phyloP scores from a whole-genome alignment of 2,797 vertebrate species.

The Lateolabrax maculatus region DNA sequence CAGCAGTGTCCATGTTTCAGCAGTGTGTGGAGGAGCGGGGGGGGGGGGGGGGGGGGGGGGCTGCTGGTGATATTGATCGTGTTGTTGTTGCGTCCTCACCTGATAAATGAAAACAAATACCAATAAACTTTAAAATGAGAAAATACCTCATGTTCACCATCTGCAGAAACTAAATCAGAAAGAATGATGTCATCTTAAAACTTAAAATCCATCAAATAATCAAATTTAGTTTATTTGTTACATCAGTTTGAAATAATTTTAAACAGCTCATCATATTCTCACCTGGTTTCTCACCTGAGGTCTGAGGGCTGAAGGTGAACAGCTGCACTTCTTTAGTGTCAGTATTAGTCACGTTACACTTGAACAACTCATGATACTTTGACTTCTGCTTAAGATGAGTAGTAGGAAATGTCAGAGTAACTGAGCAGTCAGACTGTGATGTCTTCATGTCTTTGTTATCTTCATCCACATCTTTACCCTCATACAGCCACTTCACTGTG shows the following conservation, averaged over 20 bases:
- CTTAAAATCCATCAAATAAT: no score
- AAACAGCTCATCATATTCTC: not conserved
- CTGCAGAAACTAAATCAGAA: no score
- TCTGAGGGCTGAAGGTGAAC: not conserved
- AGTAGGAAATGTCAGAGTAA: rapidly evolving
- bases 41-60: not conserved
- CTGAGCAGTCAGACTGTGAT: rapidly evolving
- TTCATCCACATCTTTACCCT: no score
- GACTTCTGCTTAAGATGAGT: not conserved
- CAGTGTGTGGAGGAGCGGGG: no score
- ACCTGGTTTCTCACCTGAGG: conserved; percentile 9
- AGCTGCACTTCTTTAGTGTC: rapidly evolving
- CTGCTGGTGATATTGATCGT: not conserved
- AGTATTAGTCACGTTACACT: not conserved
- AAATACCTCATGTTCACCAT: not conserved
- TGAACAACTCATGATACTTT: rapidly evolving
- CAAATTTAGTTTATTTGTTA: no score
- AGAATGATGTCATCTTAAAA: no score
- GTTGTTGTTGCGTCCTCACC: not conserved
- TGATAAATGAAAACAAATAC: not conserved
- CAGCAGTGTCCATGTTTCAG: no score
- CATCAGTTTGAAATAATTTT: no score
- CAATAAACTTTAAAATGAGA: not conserved
- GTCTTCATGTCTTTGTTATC: rapidly evolving
- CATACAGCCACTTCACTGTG: not conserved